phyloP scores from a whole-genome alignment of 2,113 vertebrate genomes.

The Centropristis striata region DNA sequence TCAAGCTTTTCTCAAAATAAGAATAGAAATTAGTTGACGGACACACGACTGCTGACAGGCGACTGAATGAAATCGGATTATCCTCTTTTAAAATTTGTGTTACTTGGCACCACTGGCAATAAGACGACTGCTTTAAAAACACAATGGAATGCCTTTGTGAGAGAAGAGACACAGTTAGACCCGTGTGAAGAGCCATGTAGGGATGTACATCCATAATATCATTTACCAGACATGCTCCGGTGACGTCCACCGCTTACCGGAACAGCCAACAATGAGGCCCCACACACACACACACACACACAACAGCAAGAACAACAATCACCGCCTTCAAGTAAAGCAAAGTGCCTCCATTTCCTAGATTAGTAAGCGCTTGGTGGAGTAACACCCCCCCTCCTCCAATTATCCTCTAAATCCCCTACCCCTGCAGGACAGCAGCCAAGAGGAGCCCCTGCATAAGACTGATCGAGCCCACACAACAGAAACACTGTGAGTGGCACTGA shows the following conservation, averaged over 20 bases:
- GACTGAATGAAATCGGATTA: no score
- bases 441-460: constrained; percentile 66
- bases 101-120: neutral
- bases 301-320: constrained; percentile 47
- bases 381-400: constrained; percentile 46
- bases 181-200: neutral
- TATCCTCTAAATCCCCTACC: constrained; percentile 60
- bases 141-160: neutral
- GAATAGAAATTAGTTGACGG: neutral
- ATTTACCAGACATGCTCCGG: constrained; percentile 22
- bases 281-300: neutral
- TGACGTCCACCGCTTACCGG: constrained; percentile 39
- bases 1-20: no score
- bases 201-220: constrained; percentile 18
- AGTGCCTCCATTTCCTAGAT: constrained; percentile 75
- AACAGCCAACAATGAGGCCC: constrained; percentile 34
- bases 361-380: constrained; percentile 52
- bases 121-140: constrained; percentile 9
- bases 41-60: no score
- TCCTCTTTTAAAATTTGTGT: no score
- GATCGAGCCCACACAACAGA: constrained; percentile 75
- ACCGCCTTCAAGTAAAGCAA: constrained; percentile 48
- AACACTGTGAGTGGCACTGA: constrained; percentile 76
- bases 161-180: neutral
- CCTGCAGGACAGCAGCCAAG: constrained; percentile 56